phyloP scores from a whole-genome alignment of 2,888 invertebrate species.

The Barypeithes pellucidus region DNA sequence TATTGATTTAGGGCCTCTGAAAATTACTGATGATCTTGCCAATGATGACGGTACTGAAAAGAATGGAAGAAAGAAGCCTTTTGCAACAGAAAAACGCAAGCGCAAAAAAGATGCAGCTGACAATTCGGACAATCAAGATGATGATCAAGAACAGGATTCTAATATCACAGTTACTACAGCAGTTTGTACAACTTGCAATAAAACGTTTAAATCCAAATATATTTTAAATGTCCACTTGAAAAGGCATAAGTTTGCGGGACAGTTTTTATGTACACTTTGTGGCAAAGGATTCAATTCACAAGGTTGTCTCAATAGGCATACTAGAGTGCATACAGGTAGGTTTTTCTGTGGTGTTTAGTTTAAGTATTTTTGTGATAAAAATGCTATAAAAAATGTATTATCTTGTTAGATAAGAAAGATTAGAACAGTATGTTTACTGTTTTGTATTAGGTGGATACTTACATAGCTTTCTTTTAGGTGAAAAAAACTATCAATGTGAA shows the following conservation, averaged over 20 bases:
- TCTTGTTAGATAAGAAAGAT: no score
- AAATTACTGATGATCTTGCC: constrained; percentile 41
- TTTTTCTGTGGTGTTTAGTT: not conserved
- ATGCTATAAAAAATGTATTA: no score
- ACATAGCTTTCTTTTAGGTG: constrained; percentile 54
- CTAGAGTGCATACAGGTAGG: constrained; percentile 59
- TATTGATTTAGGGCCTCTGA: constrained; percentile 50
- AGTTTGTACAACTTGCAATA: constrained; percentile 60
- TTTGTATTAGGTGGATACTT: no score
- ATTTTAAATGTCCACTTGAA: constrained; percentile 61
- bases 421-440: no score
- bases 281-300: constrained; percentile 63
- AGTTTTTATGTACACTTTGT: constrained; percentile 62
- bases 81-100: constrained; percentile 34
- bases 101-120: constrained; percentile 36
- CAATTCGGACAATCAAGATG: constrained; percentile 31
- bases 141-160: constrained; percentile 35
- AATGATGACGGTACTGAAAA: constrained; percentile 20
- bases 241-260: constrained; percentile 62
- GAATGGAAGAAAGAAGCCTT: constrained; percentile 4
- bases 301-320: constrained; percentile 60
- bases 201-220: constrained; percentile 63
- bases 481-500: constrained; percentile 61
- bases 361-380: no score
- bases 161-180: constrained; percentile 51